Conservation (phyloP, 2,888 invertebrate species). For the Prenolepis imparis region DNA sequence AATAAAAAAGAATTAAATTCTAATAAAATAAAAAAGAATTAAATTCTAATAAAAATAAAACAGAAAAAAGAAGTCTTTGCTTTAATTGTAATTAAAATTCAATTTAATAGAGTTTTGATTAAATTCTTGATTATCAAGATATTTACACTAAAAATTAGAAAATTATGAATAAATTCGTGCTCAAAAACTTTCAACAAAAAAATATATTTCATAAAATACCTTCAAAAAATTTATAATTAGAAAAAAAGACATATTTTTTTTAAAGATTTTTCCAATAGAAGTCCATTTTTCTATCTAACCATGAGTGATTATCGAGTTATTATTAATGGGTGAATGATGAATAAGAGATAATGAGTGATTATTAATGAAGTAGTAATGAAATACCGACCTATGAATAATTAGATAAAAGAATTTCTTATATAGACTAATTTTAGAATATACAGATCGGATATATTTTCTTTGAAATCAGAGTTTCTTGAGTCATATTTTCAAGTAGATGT, state of each 20-base stretch:
- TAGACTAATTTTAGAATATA: not conserved
- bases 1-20: not conserved
- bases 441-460: not conserved
- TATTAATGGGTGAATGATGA: not conserved
- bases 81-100: not conserved
- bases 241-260: not conserved
- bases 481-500: too few species aligned
- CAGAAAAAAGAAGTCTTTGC: not conserved
- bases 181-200: not conserved
- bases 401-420: not conserved
- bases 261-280: too few species aligned
- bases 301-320: not conserved
- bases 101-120: constrained; percentile 10
- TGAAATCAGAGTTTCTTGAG: not conserved
- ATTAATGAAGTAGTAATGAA: too few species aligned
- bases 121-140: not conserved
- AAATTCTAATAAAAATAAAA: not conserved
- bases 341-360: too few species aligned
- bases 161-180: not conserved
- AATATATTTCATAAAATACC: not conserved
- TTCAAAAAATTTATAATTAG: not conserved
- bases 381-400: not conserved
- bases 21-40: not conserved
- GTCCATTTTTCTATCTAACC: not conserved
- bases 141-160: constrained; percentile 16